Conservation (phyloP, 1,140 invertebrate genomes). For the Heliconius hewitsoni region DNA sequence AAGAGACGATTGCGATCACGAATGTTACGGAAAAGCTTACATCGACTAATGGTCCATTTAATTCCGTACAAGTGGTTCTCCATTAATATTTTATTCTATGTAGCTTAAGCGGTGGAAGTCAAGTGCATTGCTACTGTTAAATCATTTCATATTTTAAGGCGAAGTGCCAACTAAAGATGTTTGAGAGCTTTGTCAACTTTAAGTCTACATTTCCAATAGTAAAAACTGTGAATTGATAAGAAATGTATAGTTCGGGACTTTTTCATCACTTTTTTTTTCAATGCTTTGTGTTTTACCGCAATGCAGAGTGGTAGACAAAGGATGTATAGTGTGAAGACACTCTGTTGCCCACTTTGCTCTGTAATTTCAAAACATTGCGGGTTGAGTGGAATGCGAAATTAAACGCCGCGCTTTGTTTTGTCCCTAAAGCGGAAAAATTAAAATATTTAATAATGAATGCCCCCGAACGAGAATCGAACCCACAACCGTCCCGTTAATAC, state of each 20-base stretch:
- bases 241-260: background rate
- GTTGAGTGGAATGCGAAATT: too few species aligned
- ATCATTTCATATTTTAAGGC: slow-evolving; percentile 16
- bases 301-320: too few species aligned
- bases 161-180: slow-evolving; percentile 27
- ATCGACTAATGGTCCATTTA: slow-evolving; percentile 12
- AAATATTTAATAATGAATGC: too few species aligned
- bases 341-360: too few species aligned
- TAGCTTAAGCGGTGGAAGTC: background rate
- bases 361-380: too few species aligned
- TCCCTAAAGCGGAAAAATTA: too few species aligned
- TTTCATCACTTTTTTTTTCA: background rate
- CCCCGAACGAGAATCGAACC: background rate
- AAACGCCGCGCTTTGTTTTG: too few species aligned
- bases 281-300: too few species aligned
- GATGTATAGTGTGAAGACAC: too few species aligned
- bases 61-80: slow-evolving; percentile 8
- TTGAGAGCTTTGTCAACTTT: slow-evolving; percentile 31
- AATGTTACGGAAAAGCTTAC: slow-evolving; percentile 10
- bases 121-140: slow-evolving; percentile 1
- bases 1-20: background rate
- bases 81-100: slow-evolving; percentile 4
- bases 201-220: slow-evolving; percentile 25
- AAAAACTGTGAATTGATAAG: slow-evolving; percentile 3
- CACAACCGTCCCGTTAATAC: background rate